A percentile compares a stretch with the other conserved stretches of the same genome.
phyloP scores from a whole-genome alignment of 2,797 vertebrate species.

The Hozukius guyotensis region DNA sequence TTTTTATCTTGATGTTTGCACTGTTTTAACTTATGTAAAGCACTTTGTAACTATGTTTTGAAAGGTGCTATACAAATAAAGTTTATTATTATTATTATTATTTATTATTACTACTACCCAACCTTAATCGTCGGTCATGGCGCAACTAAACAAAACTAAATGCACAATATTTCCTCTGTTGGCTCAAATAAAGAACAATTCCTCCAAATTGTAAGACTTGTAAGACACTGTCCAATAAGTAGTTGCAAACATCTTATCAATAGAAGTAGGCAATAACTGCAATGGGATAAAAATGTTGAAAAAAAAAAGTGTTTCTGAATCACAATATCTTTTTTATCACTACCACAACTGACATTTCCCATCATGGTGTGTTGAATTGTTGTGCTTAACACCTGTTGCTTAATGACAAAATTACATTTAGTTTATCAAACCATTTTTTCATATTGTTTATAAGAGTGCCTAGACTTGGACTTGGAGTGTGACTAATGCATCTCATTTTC shows the following conservation, averaged over 20 bases:
- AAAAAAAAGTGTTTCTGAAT: not conserved
- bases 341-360: not conserved
- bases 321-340: not conserved
- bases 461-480: not conserved
- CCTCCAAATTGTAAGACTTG: not conserved
- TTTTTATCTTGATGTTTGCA: no score
- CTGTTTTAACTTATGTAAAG: no score
- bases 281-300: not conserved
- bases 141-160: slow-evolving; percentile 33
- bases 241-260: not conserved
- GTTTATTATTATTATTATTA: no score
- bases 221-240: not conserved
- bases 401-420: not conserved
- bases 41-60: no score
- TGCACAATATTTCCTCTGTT: slow-evolving; percentile 26
- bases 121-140: slow-evolving; percentile 35
- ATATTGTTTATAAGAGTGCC: not conserved
- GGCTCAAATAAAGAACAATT: not conserved
- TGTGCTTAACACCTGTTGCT: slow-evolving; percentile 68
- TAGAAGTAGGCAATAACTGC: not conserved
- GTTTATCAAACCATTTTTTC: not conserved
- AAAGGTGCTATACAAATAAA: no score
- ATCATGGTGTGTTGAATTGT: not conserved
- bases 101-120: no score
- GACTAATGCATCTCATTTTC: slow-evolving; percentile 18